Evolutionary conservation across 2,797 vertebrate species (phyloP).

Genomic region (Delichon dasypus): DNA sequence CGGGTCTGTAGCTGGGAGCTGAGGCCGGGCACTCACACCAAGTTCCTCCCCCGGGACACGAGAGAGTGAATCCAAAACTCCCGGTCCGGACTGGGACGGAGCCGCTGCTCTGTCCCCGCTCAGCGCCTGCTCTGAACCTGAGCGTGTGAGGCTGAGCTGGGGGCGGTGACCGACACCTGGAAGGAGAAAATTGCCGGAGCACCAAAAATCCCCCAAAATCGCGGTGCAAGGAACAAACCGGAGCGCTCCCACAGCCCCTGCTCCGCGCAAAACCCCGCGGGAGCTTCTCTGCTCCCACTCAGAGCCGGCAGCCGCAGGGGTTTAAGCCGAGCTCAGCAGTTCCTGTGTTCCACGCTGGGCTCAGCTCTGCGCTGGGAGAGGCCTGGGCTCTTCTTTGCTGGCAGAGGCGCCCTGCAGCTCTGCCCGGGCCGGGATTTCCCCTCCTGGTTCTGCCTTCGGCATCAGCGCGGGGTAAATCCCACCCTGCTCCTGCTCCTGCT

Average conservation of each 20-base stretch:
- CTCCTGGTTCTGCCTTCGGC: background rate
- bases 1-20: background rate
- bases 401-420: background rate
- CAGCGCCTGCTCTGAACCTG: background rate
- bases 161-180: fast-evolving
- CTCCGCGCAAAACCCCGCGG: background rate
- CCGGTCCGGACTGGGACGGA: background rate
- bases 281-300: background rate
- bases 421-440: background rate
- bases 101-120: fast-evolving
- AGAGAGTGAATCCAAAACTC: background rate
- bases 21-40: background rate
- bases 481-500: background rate
- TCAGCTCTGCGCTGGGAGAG: background rate
- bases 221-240: fast-evolving
- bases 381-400: background rate
- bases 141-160: fast-evolving
- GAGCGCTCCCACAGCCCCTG: fast-evolving
- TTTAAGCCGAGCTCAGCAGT: background rate
- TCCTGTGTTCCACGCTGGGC: fast-evolving
- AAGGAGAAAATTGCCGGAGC: background rate
- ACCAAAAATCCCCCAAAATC: background rate
- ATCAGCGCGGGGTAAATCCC: background rate
- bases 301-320: background rate
- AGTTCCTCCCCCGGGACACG: fast-evolving